Percentiles rank a stretch among this genome's conserved stretches.
These are phyloP conservation scores for Dissostichus mawsoni DNA, from an alignment of 2,113 vertebrate species.

Conservation along the genomic window DNA sequence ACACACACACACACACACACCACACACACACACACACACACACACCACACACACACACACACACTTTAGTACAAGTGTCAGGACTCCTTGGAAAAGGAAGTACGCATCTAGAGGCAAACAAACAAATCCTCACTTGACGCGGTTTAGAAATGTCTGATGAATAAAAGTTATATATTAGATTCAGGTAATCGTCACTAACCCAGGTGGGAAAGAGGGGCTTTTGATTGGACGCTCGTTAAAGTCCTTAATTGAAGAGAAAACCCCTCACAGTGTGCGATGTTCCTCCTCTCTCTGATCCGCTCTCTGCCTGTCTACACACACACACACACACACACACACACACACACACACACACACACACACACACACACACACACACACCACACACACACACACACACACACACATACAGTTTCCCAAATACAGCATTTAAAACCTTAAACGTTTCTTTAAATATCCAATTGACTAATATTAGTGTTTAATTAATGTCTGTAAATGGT, in stretches of 20 bases:
- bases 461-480: not conserved
- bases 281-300: not conserved
- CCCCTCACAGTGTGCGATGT: too few species aligned
- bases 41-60: not conserved
- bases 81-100: not conserved
- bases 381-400: too few species aligned
- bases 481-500: not conserved
- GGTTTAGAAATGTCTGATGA: too few species aligned
- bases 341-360: too few species aligned
- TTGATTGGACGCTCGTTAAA: too few species aligned
- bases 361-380: too few species aligned
- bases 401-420: not conserved
- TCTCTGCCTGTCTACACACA: not conserved
- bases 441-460: not conserved
- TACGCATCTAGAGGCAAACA: not conserved
- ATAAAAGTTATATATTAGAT: too few species aligned
- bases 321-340: too few species aligned
- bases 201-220: too few species aligned
- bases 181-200: too few species aligned
- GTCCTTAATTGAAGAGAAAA: too few species aligned
- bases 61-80: not conserved
- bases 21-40: conserved; percentile 2
- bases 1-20: not conserved
- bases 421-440: not conserved
- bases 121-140: not conserved